phyloP scores from a whole-genome alignment of 2,888 invertebrate species.

The Rhagium mordax region DNA sequence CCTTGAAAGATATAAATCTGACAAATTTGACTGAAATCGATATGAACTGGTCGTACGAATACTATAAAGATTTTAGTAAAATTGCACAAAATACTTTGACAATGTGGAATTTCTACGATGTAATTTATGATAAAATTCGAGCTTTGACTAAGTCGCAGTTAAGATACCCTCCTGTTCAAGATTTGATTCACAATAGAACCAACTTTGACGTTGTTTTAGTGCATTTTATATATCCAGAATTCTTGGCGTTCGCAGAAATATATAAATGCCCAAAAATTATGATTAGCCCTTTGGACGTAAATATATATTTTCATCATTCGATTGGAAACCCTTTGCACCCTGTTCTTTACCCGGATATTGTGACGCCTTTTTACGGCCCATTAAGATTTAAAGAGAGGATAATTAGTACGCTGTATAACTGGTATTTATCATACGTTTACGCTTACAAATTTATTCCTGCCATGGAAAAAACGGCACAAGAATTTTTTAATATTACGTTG shows the following conservation, averaged over 20 bases:
- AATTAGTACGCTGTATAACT: background rate
- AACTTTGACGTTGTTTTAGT: conserved; percentile 9
- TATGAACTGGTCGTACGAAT: conserved; percentile 37
- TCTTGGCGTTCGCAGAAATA: background rate
- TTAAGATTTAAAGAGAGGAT: conserved; percentile 1
- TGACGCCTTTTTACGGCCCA: background rate
- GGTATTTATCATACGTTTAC: background rate
- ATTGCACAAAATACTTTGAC: background rate
- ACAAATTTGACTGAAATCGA: conserved; percentile 65
- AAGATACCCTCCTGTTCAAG: background rate
- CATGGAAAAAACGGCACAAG: background rate
- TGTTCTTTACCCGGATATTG: background rate
- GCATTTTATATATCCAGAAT: background rate
- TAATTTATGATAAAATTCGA: background rate
- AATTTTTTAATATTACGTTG: conserved; percentile 4
- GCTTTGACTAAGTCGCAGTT: background rate
- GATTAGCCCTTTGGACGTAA: background rate
- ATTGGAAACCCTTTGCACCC: conserved; percentile 6
- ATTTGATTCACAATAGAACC: background rate
- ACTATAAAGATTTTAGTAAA: background rate
- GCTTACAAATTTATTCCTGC: background rate
- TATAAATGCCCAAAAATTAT: conserved; percentile 12
- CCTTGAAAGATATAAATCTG: conserved; percentile 30
- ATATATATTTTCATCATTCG: background rate
- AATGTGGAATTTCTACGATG: background rate